These are phyloP conservation scores for Siniperca obscura DNA, from an alignment of 2,797 vertebrate species.

Conservation along the genomic window DNA sequence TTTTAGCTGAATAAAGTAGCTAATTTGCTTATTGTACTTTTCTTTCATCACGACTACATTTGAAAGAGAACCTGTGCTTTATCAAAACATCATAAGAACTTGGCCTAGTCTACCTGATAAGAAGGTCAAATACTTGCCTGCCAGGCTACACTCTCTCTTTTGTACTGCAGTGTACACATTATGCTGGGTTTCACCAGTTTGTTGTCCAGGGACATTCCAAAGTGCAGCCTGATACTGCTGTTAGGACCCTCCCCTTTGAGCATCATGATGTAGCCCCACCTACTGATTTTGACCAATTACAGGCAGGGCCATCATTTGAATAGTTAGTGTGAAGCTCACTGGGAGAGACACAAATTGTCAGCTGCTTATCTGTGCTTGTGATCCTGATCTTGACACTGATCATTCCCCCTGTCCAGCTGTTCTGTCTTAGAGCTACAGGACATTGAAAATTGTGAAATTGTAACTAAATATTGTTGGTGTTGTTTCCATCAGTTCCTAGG, in stretches of 20 bases:
- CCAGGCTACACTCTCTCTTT: slow-evolving; percentile 12
- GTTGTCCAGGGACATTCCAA: slow-evolving; percentile 65
- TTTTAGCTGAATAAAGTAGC: background rate
- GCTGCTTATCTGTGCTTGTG: slow-evolving; percentile 32
- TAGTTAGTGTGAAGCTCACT: background rate
- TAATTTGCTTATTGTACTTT: background rate
- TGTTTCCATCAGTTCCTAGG: background rate
- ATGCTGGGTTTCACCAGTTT: slow-evolving; percentile 26
- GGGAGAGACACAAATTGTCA: slow-evolving; percentile 1
- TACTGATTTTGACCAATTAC: slow-evolving; percentile 49
- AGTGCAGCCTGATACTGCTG: slow-evolving; percentile 63
- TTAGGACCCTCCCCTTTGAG: slow-evolving; percentile 7
- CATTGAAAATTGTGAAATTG: background rate
- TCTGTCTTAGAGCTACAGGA: slow-evolving; percentile 15
- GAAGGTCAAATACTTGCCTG: slow-evolving; percentile 24
- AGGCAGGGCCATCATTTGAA: slow-evolving; percentile 33
- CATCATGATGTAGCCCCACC: slow-evolving; percentile 34
- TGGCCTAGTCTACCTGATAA: slow-evolving; percentile 17
- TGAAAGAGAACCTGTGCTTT: background rate
- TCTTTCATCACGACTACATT: background rate
- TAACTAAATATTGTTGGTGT: background rate
- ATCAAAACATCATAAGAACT: background rate
- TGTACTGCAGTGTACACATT: slow-evolving; percentile 34
- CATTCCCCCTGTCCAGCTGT: background rate
- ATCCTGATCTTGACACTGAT: slow-evolving; percentile 5